phyloP scores from a whole-genome alignment of 2,888 invertebrate species.

The Lithophane leautieri region DNA sequence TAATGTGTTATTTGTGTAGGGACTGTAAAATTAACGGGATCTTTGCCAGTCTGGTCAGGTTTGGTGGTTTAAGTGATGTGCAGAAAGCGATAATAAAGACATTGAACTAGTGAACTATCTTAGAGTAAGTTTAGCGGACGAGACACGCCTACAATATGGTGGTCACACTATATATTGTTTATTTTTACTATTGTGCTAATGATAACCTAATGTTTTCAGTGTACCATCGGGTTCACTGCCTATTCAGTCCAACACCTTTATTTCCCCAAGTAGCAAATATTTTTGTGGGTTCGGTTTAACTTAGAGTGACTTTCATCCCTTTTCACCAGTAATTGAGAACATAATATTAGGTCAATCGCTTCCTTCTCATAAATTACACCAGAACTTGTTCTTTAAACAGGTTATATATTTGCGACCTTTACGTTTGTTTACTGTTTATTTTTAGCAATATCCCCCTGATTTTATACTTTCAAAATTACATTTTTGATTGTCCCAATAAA shows the following conservation, averaged over 20 bases:
- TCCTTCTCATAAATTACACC: conserved; percentile 57
- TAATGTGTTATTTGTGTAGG: conserved; percentile 80
- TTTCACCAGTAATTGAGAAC: neutral
- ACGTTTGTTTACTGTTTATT: conserved; percentile 84
- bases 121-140: neutral
- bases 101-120: conserved; percentile 1
- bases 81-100: conserved; percentile 23
- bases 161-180: neutral
- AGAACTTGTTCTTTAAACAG: conserved; percentile 71
- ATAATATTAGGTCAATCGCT: conserved; percentile 21
- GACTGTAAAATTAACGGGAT: conserved; percentile 85
- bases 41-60: conserved; percentile 69
- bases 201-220: neutral
- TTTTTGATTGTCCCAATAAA: conserved; percentile 69
- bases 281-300: neutral
- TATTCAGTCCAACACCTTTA: neutral
- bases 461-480: conserved; percentile 65
- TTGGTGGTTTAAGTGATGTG: conserved; percentile 61
- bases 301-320: neutral
- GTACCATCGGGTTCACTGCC: neutral
- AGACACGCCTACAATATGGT: neutral
- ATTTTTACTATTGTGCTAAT: neutral
- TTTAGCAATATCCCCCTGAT: conserved; percentile 77
- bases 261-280: neutral
- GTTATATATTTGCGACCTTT: conserved; percentile 79